These are phyloP conservation scores for Neoscelio sp. DNA, from an alignment of 2,888 invertebrate genomes.

Conservation along the genomic window DNA sequence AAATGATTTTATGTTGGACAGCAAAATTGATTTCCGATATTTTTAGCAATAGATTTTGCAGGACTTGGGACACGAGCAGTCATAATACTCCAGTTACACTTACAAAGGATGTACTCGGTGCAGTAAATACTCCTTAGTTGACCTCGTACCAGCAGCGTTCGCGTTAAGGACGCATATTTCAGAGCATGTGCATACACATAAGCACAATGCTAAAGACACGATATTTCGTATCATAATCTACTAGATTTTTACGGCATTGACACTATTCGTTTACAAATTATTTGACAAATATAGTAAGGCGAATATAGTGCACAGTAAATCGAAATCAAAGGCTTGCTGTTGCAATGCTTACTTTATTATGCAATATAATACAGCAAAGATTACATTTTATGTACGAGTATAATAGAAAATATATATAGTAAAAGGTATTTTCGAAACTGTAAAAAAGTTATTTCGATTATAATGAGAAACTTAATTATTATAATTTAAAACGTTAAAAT, in stretches of 20 bases:
- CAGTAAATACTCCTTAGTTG: slow-evolving; percentile 66
- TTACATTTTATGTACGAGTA: too few relatives aligned
- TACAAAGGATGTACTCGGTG: slow-evolving; percentile 54
- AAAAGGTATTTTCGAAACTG: too few relatives aligned
- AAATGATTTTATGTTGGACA: too few relatives aligned
- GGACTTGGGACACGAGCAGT: slow-evolving; percentile 33
- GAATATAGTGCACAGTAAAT: slow-evolving; percentile 22
- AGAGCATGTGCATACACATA: slow-evolving; percentile 61
- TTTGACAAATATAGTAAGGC: slow-evolving; percentile 8
- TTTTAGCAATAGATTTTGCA: slow-evolving; percentile 53
- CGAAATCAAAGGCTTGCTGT: slow-evolving; percentile 8
- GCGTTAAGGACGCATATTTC: slow-evolving; percentile 69
- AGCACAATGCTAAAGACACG: slow-evolving; percentile 44
- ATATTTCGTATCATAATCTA: slow-evolving; percentile 54
- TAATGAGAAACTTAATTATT: too few relatives aligned
- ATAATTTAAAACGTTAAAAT: too few relatives aligned
- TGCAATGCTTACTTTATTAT: neutral
- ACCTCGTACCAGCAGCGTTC: slow-evolving; percentile 67
- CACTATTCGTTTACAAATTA: slow-evolving; percentile 53
- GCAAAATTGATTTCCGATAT: slow-evolving; percentile 54
- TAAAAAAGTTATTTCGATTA: too few relatives aligned
- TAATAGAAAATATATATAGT: too few relatives aligned
- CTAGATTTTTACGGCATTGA: slow-evolving; percentile 55
- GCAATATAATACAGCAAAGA: too few relatives aligned
- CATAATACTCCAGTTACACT: slow-evolving; percentile 35